These are phyloP conservation scores for Neomicropteryx cornuta DNA, from an alignment of 1,140 invertebrate genomes.

Conservation along the genomic window DNA sequence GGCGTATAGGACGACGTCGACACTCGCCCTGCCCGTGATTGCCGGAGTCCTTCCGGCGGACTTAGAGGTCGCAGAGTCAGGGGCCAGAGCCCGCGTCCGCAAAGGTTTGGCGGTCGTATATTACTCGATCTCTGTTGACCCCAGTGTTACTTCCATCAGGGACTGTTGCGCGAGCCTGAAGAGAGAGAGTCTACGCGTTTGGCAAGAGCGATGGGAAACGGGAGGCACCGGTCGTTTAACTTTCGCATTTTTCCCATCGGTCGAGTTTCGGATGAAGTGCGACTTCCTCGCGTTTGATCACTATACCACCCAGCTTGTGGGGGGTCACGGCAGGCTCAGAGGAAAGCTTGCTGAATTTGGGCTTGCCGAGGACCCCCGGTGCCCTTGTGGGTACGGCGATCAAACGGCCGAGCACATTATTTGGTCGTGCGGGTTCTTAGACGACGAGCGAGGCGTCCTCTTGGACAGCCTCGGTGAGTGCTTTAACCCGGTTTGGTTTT, in stretches of 20 bases:
- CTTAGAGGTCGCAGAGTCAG: conserved; percentile 6
- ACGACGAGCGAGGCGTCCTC: background rate
- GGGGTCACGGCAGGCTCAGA: conserved; percentile 3
- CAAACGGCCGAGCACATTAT: conserved; percentile 2
- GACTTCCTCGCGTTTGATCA: conserved; percentile 5
- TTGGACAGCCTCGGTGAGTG: background rate
- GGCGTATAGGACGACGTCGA: conserved; percentile 15
- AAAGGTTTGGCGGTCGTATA: conserved; percentile 1
- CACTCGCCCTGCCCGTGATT: conserved; percentile 14
- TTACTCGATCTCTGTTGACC: too few species aligned
- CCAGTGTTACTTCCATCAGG: too few species aligned
- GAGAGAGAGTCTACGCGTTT: background rate
- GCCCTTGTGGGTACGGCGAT: background rate
- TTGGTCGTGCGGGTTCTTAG: conserved; percentile 3
- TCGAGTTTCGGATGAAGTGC: background rate
- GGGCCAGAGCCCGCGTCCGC: background rate
- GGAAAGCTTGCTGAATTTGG: background rate
- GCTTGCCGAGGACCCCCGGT: background rate
- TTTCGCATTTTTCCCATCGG: background rate
- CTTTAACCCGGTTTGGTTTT: too few species aligned
- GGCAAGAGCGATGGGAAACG: conserved; percentile 7
- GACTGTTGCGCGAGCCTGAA: too few species aligned
- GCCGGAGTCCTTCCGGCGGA: conserved; percentile 14
- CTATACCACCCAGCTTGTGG: background rate
- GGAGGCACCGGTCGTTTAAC: conserved; percentile 1